Base-by-base conservation (phyloP, 37 sponge, comb jelly and placozoan genomes). In the Beroe forskalii region DNA sequence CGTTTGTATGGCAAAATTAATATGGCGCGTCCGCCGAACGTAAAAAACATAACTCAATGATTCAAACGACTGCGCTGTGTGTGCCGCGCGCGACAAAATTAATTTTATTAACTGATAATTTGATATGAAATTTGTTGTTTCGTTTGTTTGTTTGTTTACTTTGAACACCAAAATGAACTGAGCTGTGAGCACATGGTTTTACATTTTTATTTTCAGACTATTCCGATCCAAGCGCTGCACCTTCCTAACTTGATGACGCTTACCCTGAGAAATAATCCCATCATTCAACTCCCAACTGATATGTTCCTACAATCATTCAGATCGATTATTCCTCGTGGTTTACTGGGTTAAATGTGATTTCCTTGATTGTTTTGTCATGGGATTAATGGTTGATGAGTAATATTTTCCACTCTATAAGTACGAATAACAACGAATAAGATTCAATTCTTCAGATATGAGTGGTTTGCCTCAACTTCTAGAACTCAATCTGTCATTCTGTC, bases 201-300 rank as follows among this genome's bases (percentile, higher is more conserved):
- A n/a, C n/a, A n/a, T n/a, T n/a, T 12, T 48, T 48, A 48, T 67
- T 38, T 62, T 1, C 67, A 94, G 94, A 91, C 40, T 0, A 94
- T 97, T 67, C 97, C 97, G 17, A 17, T 36, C 0, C 91, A 94
- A 20, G 64, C 95, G 28, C 62, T 94, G 40, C 63, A 93, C 36
- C 64, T 95, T 27, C 60, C 36, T 25, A 62, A 93, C 38, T 76
- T 97, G 31, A 48, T 90, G 14, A 83, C 66, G 27, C 92, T 97
- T 20, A 91, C 89, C 86, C 76, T 97, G 91, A 94, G 97, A 41
- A 95, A 95, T 41, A 97, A 97, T 76, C 96, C 97, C 41, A 86
- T 97, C 40, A 91, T 75, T 28, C 92, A 92, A 31, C 94, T 97
- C 33, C 95, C 97, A 12, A 90, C 90, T 63, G 90, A 64, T 90